phyloP scores from a whole-genome alignment of 2,888 invertebrate species.

The Diarsia dahlii region DNA sequence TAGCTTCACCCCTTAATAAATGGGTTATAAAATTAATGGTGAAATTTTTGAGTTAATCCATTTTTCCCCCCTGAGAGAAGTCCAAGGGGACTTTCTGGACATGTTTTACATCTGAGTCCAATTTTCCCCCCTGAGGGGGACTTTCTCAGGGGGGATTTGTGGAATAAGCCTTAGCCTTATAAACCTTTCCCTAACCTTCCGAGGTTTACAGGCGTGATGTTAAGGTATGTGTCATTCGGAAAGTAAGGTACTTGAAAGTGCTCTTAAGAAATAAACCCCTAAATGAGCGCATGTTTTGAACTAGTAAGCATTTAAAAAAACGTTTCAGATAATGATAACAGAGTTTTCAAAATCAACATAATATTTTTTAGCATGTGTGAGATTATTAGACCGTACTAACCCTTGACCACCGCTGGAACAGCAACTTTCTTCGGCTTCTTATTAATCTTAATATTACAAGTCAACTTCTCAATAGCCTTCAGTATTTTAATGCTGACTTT shows the following conservation, averaged over 20 bases:
- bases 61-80: no score
- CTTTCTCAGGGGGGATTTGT: no score
- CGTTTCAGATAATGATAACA: background rate
- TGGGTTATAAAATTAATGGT: no score
- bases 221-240: background rate
- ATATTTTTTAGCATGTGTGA: background rate
- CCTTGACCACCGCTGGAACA: conserved; percentile 5
- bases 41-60: no score
- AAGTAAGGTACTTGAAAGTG: background rate
- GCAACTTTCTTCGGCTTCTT: conserved; percentile 77
- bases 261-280: background rate
- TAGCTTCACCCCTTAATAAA: no score
- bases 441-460: conserved; percentile 84
- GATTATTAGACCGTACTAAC: conserved; percentile 39
- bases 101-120: no score
- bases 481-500: conserved; percentile 89
- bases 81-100: no score
- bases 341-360: background rate
- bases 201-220: no score
- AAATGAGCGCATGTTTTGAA: background rate
- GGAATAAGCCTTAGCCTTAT: no score
- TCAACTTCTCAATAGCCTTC: conserved; percentile 85
- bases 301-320: no score
- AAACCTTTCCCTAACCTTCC: no score
- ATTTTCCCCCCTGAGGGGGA: no score